Evolutionary conservation across 2,888 invertebrate genomes (phyloP), one percentile per base, ranked within the genome.

Genomic region (Bembecia ichneumoniformis): DNA sequence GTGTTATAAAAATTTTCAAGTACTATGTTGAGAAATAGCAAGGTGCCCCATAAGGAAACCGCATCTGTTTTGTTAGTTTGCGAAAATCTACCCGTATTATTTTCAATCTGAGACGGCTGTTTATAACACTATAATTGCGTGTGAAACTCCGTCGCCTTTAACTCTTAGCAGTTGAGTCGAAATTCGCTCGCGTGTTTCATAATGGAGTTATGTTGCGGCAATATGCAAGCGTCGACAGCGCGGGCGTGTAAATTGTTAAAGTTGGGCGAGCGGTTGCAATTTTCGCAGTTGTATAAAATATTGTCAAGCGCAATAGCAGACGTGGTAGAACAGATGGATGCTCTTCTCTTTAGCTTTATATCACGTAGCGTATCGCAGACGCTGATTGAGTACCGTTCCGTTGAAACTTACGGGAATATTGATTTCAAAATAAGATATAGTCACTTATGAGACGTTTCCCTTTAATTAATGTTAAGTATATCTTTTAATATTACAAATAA

Each of bases 271-370:
- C 61, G 74, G 76, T 77, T 75, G 79, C 80, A 81, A 83, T 82
- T 80, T 81, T 75, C 78, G 58, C 71, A 70, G 75, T 69, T 68
- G 71, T 74, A 74, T 78, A 79, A 81, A 82, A 82, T 81, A 83
- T 79, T 74, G 75, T 77, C 74, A 74, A 65, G 62, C 63, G 63
- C 63, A 67, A 62, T 59, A 70, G 66, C 62, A 62, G 66, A 65
- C 63, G 66, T 57, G 66, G 62, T 56, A 53, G 61, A 53, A 57
- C 57, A 64, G 71, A 74, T 71, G 68, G 69, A 77, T 72, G 66
- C 56, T 57, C 58, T 65, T 28, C 61, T 65, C 64, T 69, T 70
- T 71, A 72, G 71, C 71, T 74, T 75, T 78, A 71, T 68, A 71
- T 68, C 78, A 79, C 78, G 74, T 77, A 66, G 59, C 59, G 48